Percentiles rank a stretch among this genome's conserved stretches.
phyloP scores from a whole-genome alignment of 2,113 vertebrate species.

The Phocoena sinus region DNA sequence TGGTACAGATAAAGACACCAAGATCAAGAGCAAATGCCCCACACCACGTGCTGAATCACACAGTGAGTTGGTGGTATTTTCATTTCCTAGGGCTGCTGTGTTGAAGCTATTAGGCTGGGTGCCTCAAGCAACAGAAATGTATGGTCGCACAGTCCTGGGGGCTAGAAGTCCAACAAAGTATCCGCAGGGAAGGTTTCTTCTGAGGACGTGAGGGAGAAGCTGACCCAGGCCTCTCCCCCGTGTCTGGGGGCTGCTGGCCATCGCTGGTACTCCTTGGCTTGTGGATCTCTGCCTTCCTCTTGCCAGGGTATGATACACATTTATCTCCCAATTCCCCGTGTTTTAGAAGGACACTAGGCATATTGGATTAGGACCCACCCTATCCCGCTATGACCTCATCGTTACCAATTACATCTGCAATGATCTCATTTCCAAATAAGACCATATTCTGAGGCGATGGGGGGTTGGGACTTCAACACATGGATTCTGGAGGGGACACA shows the following conservation, averaged over 20 bases:
- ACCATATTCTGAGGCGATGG: not conserved
- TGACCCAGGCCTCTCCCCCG: not conserved
- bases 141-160: rapidly evolving
- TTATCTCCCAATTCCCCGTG: not conserved
- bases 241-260: not conserved
- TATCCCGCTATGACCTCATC: rapidly evolving
- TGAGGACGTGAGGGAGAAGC: rapidly evolving
- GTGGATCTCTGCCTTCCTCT: rapidly evolving
- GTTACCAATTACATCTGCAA: not conserved
- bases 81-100: not conserved
- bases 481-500: not conserved
- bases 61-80: rapidly evolving
- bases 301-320: rapidly evolving
- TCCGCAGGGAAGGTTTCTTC: too few relatives aligned
- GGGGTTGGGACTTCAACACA: too few relatives aligned
- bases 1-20: not conserved
- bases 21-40: rapidly evolving
- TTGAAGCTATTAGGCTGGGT: not conserved
- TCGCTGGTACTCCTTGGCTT: rapidly evolving
- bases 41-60: rapidly evolving
- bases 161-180: rapidly evolving
- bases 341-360: not conserved
- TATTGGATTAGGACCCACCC: rapidly evolving
- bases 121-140: rapidly evolving
- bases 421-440: not conserved